Percentiles rank a stretch among this genome's conserved stretches.
Evolutionary conservation across 2,797 vertebrate genomes (phyloP).

Genomic region (Chaenodraco wilsoni): DNA sequence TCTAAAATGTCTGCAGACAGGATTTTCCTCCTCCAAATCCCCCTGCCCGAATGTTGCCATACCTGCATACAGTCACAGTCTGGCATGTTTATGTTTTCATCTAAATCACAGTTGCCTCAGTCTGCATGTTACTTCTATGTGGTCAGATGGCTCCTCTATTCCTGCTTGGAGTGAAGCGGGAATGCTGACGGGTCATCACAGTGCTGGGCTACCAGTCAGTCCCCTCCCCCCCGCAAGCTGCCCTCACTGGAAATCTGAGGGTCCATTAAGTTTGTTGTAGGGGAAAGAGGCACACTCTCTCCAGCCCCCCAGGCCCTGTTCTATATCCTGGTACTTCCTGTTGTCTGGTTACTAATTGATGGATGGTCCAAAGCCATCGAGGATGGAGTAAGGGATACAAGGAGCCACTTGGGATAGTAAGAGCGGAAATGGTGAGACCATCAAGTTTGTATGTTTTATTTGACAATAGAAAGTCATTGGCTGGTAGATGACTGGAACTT

Average conservation of each 20-base stretch:
- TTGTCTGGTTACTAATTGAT: conserved; percentile 67
- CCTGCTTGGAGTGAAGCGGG: conserved; percentile 24
- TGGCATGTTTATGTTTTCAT: neutral
- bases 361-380: conserved; percentile 35
- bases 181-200: conserved; percentile 13
- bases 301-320: conserved; percentile 46
- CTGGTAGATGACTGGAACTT: neutral
- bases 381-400: conserved; percentile 18
- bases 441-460: neutral
- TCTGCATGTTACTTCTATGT: conserved; percentile 13
- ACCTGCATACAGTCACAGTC: conserved; percentile 14
- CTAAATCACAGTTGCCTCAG: neutral
- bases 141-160: conserved; percentile 12
- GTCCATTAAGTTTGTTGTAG: conserved; percentile 62
- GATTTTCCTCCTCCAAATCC: conserved; percentile 29
- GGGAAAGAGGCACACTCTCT: conserved; percentile 40
- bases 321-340: conserved; percentile 51
- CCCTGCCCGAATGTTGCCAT: conserved; percentile 15
- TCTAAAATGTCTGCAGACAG: conserved; percentile 13
- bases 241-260: conserved; percentile 46
- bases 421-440: neutral
- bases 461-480: neutral
- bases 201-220: conserved; percentile 26
- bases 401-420: conserved; percentile 2
- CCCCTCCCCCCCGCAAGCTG: conserved; percentile 47